Evolutionary conservation across 2,888 invertebrate species (phyloP), one percentile per base, ranked within the genome.

Genomic region (Axea sp.): DNA sequence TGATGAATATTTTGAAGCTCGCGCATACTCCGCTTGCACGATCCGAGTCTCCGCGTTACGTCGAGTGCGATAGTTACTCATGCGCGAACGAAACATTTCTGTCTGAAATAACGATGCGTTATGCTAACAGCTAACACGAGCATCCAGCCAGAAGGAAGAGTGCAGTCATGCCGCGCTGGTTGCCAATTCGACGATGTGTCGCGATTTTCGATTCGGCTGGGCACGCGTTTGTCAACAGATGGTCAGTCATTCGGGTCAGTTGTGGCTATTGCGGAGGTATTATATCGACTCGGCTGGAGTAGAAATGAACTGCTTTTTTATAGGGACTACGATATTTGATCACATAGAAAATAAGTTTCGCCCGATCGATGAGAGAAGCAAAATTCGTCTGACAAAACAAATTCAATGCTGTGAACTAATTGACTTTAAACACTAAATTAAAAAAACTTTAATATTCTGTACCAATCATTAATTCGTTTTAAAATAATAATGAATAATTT

Each of bases 21-120:
- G 39, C 60, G 26, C 37, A 30, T 33, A 39, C 47, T 14, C 30
- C 14, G 30, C 14, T 30, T 17, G n/a, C n/a, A n/a, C n/a, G n/a
- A n/a, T n/a, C n/a, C n/a, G 30, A 4, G 41, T 39, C 19, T 1
- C 37, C 37, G n/a, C 17, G 55, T 30, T 37, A 26, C 26, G 15
- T 24, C 15, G 15, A 26, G 28, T 6, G 39, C 55, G 43, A 41
- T 57, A 43, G 43, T 57, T 57, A 30, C n/a, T n/a, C n/a, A n/a
- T n/a, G n/a, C n/a, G n/a, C n/a, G n/a, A n/a, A n/a, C n/a, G n/a
- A n/a, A n/a, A n/a, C n/a, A n/a, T 15, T 53, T 53, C 28, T 39
- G 26, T 1, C 15, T 9, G 26, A 6, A 37, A 53, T 53, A 26
- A 37, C 37, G 26, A 35, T 14, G 26, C 51, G 37, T 17, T 12